phyloP scores from a whole-genome alignment of 2,113 vertebrate genomes.

The Phalacrocorax brasilianus region DNA sequence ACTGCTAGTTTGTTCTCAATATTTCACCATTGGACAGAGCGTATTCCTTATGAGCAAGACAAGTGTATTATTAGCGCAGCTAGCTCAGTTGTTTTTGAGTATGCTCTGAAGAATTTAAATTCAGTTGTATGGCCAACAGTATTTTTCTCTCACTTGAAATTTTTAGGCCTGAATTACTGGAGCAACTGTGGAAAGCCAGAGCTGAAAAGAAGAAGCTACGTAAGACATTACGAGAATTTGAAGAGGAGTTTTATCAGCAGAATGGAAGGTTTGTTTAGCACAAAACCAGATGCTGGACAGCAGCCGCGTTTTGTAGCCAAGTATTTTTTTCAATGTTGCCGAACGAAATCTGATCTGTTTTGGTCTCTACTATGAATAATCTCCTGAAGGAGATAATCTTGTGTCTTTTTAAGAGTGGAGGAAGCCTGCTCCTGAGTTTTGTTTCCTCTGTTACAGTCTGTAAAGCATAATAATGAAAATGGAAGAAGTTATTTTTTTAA shows the following conservation, averaged over 20 bases:
- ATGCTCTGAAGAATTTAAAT: not conserved
- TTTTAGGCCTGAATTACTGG: slow-evolving; percentile 93
- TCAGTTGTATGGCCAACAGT: not conserved
- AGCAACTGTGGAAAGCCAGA: slow-evolving; percentile 97
- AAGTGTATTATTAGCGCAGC: not conserved
- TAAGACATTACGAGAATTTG: slow-evolving; percentile 91
- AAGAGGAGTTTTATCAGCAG: slow-evolving; percentile 94
- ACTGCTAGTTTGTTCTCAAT: not conserved
- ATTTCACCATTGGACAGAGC: not conserved
- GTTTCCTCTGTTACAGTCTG: not conserved
- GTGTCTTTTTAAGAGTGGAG: not conserved
- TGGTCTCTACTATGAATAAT: not conserved
- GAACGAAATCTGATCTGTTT: not conserved
- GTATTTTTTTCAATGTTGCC: not conserved
- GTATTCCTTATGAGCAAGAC: not conserved
- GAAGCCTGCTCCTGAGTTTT: not conserved
- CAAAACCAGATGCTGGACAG: not conserved
- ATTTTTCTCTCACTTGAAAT: slow-evolving; percentile 31
- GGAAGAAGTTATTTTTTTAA: not conserved
- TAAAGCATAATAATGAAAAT: not conserved
- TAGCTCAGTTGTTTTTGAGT: not conserved
- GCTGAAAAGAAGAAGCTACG: slow-evolving; percentile 97
- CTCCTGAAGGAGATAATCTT: not conserved
- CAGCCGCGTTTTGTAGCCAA: not conserved
- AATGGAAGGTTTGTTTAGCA: slow-evolving; percentile 88